Evolutionary conservation across 2,888 invertebrate genomes (phyloP), one percentile per base, ranked within the genome.

Genomic region (Linnaemya vulpina): DNA sequence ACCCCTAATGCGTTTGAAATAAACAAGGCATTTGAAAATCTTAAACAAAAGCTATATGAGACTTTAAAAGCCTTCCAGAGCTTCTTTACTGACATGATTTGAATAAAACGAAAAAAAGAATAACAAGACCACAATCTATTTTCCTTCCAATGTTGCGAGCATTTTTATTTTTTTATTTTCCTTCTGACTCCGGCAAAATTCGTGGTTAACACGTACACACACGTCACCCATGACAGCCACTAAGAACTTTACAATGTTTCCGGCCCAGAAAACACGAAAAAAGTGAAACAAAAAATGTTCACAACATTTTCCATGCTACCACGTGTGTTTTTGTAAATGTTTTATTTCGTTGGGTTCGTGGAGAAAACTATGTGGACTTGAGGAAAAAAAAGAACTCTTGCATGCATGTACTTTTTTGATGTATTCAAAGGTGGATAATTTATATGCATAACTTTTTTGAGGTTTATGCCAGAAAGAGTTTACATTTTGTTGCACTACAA

Each of bases 261-360:
- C 85, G 82, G 82, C 78, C 85, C 70, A 85, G 78, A 75, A 85
- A 73, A 84, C 43, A 84, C 35, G n/a, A 73, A 71, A 58, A 83
- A 77, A 20, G 22, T 11, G n/a, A 35, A 65, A 70, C 53, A 68
- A 68, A 68, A 63, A 17, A 35, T 46, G 55, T 68, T 70, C 60
- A 74, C 70, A 62, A 55, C 68, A 67, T 76, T 68, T 38, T 51
- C 43, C 68, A n/a, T 25, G 7, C 13, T 38, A 55, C 30, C 2
- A 55, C 79, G 63, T 79, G 63, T 10, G 43, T 67, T 30, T 30
- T 30, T 5, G 5, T 30, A 30, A 3, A 30, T 55, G n/a, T 77
- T 43, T 15, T 30, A 8, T 25, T 8, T 38, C 53, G 46, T 55
- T 55, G 63, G 4, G 17, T 62, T 70, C n/a, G 51, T 71, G 53